phyloP scores from a whole-genome alignment of 2,113 vertebrate species.

The Bolborhynchus lineola region DNA sequence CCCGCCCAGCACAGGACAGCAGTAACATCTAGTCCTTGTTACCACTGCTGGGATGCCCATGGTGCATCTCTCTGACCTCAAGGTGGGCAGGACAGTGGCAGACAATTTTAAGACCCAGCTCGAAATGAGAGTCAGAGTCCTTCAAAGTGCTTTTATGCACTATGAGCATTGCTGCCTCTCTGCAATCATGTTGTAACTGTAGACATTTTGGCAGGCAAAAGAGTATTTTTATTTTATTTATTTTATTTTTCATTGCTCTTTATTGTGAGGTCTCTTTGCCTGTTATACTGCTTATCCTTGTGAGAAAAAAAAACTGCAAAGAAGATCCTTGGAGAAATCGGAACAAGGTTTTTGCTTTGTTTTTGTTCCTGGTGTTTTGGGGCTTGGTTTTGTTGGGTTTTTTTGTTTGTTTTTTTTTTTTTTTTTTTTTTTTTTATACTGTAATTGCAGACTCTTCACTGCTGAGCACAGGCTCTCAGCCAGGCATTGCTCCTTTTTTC shows the following conservation, averaged over 20 bases:
- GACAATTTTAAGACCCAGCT: background rate
- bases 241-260: background rate
- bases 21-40: background rate
- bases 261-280: background rate
- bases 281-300: background rate
- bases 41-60: rapidly evolving
- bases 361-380: background rate
- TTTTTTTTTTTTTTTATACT: background rate
- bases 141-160: background rate
- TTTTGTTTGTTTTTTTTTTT: no score
- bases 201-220: background rate
- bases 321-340: background rate
- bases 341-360: background rate
- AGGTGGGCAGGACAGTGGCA: background rate
- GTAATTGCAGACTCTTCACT: constrained; percentile 37
- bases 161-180: background rate
- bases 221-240: background rate
- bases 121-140: background rate
- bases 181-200: background rate
- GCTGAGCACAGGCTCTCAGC: constrained; percentile 3
- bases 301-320: background rate
- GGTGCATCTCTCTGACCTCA: background rate
- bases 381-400: background rate
- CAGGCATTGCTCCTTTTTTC: constrained; percentile 9
- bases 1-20: rapidly evolving